These are phyloP conservation scores for Drosophila colorata DNA, from an alignment of 2,888 invertebrate species.

Conservation along the genomic window DNA sequence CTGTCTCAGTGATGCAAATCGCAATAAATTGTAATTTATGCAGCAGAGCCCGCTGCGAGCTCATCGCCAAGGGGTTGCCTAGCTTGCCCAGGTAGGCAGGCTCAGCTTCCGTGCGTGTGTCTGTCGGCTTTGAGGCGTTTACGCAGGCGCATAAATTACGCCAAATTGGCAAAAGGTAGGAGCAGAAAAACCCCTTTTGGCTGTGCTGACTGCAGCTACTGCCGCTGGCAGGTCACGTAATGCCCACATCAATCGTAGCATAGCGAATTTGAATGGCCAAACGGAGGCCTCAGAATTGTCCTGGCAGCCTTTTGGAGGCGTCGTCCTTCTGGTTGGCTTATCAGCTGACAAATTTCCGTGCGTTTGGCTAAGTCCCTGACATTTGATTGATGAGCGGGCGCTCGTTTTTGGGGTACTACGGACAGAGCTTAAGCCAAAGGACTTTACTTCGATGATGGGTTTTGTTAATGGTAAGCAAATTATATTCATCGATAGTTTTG, in stretches of 20 bases:
- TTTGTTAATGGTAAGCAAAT: background rate
- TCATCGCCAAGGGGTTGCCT: conserved; percentile 39
- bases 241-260: conserved; percentile 79
- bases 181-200: conserved; percentile 60
- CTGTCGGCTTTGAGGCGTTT: conserved; percentile 72
- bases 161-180: conserved; percentile 24
- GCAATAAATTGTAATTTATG: conserved; percentile 83
- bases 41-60: conserved; percentile 60
- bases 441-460: conserved; percentile 18
- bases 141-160: conserved; percentile 83
- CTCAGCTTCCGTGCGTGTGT: conserved; percentile 42
- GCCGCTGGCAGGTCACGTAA: conserved; percentile 76
- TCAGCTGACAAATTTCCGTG: conserved; percentile 71
- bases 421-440: conserved; percentile 22
- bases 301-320: conserved; percentile 33
- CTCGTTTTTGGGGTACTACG: conserved; percentile 33
- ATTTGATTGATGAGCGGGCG: conserved; percentile 74
- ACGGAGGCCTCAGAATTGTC: conserved; percentile 10
- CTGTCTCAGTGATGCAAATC: conserved; percentile 77
- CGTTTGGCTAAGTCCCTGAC: conserved; percentile 51
- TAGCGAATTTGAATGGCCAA: conserved; percentile 53
- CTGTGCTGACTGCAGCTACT: conserved; percentile 12
- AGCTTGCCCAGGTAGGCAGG: conserved; percentile 47
- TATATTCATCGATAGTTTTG: conserved; percentile 7
- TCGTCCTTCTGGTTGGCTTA: conserved; percentile 59